Evolutionary conservation across 2,797 vertebrate genomes (phyloP).

Genomic region (Steatocranus sp.): DNA sequence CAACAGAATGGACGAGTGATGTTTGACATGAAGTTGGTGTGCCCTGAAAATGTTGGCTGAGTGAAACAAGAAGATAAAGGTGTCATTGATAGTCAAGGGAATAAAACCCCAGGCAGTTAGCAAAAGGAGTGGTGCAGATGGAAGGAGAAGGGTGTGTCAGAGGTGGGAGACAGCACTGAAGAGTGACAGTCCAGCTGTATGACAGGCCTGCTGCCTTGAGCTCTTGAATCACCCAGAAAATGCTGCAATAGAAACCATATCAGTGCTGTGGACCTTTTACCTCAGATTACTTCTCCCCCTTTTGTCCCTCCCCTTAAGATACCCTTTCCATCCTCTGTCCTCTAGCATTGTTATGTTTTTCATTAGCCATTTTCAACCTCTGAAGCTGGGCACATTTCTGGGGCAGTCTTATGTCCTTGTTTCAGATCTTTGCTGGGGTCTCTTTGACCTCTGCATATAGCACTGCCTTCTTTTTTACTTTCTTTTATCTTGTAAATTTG

Average conservation of each 20-base stretch:
- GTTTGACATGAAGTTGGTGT: conserved; percentile 2
- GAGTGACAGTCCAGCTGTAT: conserved; percentile 35
- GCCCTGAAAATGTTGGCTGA: conserved; percentile 4
- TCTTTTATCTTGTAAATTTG: not conserved
- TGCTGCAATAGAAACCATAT: conserved; percentile 37
- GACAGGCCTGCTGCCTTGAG: conserved; percentile 13
- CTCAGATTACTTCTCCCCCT: conserved; percentile 26
- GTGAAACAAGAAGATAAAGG: not conserved
- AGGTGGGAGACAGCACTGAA: conserved; percentile 14
- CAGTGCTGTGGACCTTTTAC: conserved; percentile 25
- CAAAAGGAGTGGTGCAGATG: conserved; percentile 5
- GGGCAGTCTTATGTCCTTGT: not conserved
- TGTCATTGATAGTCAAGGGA: conserved; percentile 17
- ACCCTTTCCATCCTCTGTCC: not conserved
- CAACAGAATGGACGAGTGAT: not conserved
- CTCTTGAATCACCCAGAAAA: conserved; percentile 21
- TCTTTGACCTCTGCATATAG: not conserved
- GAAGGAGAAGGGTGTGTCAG: conserved; percentile 39
- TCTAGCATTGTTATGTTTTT: conserved; percentile 19
- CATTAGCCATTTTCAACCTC: conserved; percentile 37
- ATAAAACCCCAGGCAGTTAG: conserved; percentile 13
- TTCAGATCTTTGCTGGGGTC: not conserved
- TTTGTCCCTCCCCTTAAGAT: not conserved
- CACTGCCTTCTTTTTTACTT: not conserved
- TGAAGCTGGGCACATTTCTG: conserved; percentile 1